Evolutionary conservation across 2,888 invertebrate genomes (phyloP), one percentile per base, ranked within the genome.

Genomic region (Eurytoma adleriae): DNA sequence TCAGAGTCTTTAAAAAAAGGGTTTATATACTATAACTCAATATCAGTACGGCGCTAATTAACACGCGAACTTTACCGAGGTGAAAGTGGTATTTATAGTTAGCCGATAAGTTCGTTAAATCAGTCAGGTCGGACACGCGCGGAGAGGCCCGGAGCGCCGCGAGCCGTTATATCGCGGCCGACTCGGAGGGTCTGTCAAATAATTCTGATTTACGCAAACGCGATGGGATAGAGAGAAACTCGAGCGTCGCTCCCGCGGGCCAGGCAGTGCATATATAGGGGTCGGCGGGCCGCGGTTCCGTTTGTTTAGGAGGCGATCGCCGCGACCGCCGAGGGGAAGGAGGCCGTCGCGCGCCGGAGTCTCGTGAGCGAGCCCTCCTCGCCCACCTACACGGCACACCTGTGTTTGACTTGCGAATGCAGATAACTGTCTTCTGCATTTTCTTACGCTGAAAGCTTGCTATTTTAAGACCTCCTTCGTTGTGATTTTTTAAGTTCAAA

Each of bases 151-250:
- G 54, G 14, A 54, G 54, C 13, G 64, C 40, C 14, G 64, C 27
- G 40, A 40, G 40, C 40, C 40, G 40, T 40, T 40, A 40, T 40
- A 40, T 40, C 40, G 40, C 40, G 40, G 40, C 40, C 40, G 4
- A 40, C 40, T 40, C 40, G 10, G 54, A 66, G 24, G 66, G 68
- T 59, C 50, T 52, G 68, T 75, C 75, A 75, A 75, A 75, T 75
- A 75, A 75, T 75, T 75, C 75, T 75, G 75, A 75, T 75, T 75
- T 75, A 75, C 75, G 68, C 75, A 75, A 75, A 68, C 59, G 75
- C 59, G 68, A 75, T 20, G 24, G 62, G 59, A 50, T 64, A 27
- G 67, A 68, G 75, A 48, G 67, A 67, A 64, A 73, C 72, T 73
- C 62, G 30, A 40, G 40, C 40, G 40, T 40, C 48, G 50, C 24